Evolutionary conservation across 2,113 vertebrate species (phyloP).

Genomic region (Cephalopholis sonnerati): DNA sequence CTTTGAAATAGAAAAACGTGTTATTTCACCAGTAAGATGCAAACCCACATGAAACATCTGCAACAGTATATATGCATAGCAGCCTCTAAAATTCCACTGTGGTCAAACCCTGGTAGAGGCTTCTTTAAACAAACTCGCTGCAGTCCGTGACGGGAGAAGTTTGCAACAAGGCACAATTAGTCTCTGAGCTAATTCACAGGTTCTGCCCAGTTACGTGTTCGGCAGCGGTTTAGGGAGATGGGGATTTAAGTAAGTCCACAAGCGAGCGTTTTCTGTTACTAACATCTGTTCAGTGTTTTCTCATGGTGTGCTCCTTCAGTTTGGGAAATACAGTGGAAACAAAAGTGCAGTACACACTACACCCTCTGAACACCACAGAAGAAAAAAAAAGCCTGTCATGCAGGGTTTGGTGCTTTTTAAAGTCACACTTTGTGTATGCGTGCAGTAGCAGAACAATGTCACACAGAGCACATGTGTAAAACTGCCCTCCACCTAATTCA

Average conservation of each 20-base stretch:
- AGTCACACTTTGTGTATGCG: conserved; percentile 1
- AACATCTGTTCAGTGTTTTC: conserved; percentile 66
- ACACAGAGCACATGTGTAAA: background rate
- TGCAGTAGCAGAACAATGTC: background rate
- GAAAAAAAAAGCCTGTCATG: background rate
- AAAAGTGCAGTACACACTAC: background rate
- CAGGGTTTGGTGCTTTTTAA: background rate
- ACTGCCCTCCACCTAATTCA: background rate
- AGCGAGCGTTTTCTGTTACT: conserved; percentile 44
- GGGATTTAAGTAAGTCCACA: conserved; percentile 55
- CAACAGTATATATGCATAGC: background rate
- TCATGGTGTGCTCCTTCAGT: conserved; percentile 32
- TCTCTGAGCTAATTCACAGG: conserved; percentile 56
- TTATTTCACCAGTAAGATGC: background rate
- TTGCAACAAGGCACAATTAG: conserved; percentile 41
- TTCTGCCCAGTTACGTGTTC: conserved; percentile 54
- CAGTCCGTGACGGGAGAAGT: conserved; percentile 38
- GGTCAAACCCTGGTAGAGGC: conserved; percentile 25
- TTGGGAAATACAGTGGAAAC: conserved; percentile 36
- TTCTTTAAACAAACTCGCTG: conserved; percentile 70
- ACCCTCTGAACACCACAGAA: conserved; percentile 18
- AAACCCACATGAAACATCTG: background rate
- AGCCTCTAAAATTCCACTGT: conserved; percentile 16
- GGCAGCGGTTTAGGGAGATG: conserved; percentile 43
- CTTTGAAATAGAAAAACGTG: background rate